Percentiles rank a stretch among this genome's conserved stretches.
Conservation (phyloP, 1,140 invertebrate species). For the Cephus cinctus region DNA sequence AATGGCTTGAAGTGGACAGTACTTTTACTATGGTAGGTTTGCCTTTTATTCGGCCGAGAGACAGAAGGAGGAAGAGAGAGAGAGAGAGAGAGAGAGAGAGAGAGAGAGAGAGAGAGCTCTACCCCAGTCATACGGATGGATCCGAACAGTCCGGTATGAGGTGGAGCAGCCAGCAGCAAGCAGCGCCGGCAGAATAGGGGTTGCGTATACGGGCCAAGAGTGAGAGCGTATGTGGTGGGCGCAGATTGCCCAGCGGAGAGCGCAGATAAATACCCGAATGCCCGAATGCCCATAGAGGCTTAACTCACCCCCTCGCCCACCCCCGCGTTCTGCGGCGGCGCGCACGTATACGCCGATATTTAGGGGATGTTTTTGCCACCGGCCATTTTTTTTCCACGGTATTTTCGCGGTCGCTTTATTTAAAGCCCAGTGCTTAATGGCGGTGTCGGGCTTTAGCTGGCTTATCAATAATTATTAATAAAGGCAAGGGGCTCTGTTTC, state of each 20-base stretch:
- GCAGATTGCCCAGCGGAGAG: conserved; percentile 25
- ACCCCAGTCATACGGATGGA: neutral
- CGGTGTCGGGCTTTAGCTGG: no score
- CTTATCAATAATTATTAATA: no score
- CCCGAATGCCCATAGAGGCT: conserved; percentile 33
- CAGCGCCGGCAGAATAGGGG: neutral
- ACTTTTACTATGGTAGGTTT: no score
- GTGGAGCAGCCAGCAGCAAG: no score
- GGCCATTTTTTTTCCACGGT: conserved; percentile 23
- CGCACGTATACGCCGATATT: conserved; percentile 35
- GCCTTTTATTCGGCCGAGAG: no score
- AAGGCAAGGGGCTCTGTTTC: no score
- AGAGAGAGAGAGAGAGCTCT: neutral
- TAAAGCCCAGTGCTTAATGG: no score
- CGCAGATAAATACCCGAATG: conserved; percentile 35
- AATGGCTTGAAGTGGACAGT: no score
- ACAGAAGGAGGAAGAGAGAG: neutral
- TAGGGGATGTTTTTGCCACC: conserved; percentile 29
- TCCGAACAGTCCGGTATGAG: neutral
- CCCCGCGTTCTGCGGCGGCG: conserved; percentile 19
- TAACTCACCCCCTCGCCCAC: conserved; percentile 22
- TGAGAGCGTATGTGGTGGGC: conserved; percentile 14
- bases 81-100: neutral
- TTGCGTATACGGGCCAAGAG: no score
- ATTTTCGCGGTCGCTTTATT: conserved; percentile 22